Percentiles rank a stretch among this genome's conserved stretches.
Conservation (phyloP, 2,797 vertebrate genomes). For the Sarcoramphus papa region DNA sequence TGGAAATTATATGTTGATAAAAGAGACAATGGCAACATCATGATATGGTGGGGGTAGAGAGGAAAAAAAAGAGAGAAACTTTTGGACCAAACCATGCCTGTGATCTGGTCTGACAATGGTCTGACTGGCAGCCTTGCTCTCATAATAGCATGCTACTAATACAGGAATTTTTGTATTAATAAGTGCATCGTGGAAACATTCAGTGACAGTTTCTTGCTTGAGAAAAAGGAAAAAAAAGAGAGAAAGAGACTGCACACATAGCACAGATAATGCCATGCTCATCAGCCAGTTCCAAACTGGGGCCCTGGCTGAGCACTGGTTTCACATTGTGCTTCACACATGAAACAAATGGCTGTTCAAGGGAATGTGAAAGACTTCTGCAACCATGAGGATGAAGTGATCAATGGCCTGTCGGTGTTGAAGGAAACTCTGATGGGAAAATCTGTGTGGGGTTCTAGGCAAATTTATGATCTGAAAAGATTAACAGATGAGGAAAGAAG, state of each 20-base stretch:
- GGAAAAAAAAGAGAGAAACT: neutral
- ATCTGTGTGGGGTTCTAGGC: neutral
- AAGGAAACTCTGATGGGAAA: neutral
- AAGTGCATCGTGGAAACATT: neutral
- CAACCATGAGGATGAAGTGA: neutral
- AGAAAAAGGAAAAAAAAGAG: neutral
- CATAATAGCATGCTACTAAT: neutral
- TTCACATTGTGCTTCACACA: neutral
- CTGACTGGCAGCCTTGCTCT: neutral
- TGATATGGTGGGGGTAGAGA: fast-evolving
- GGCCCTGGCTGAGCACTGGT: neutral
- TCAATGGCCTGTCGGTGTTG: neutral
- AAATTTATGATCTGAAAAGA: neutral
- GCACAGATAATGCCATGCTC: constrained; percentile 17
- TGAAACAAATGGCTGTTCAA: neutral
- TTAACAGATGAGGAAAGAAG: neutral
- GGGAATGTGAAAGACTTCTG: neutral
- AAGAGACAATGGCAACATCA: neutral
- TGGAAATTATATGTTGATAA: neutral
- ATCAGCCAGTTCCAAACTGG: neutral
- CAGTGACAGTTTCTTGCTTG: neutral
- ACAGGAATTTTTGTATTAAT: constrained; percentile 42
- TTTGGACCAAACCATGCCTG: neutral
- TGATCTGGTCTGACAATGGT: neutral
- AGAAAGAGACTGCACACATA: neutral